Evolutionary conservation across 2,888 invertebrate species (phyloP).

Genomic region (Amiota minor): DNA sequence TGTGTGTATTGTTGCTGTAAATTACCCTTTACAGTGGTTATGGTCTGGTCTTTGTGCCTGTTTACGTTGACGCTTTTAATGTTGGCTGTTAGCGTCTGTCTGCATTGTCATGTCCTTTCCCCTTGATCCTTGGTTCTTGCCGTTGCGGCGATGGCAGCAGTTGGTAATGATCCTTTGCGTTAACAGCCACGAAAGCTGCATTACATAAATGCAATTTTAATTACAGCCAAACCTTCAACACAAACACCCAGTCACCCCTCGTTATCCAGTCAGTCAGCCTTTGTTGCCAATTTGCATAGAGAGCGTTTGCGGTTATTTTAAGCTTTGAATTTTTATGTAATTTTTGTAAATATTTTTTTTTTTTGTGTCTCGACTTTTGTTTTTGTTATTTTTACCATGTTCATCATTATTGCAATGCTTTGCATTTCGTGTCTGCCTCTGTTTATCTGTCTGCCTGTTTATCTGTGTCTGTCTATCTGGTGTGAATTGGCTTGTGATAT

Average conservation of each 20-base stretch:
- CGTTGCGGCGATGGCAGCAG: background rate
- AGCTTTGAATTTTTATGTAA: background rate
- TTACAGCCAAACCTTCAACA: background rate
- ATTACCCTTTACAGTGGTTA: background rate
- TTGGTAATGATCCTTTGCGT: background rate
- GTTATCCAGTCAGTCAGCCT: too few relatives aligned
- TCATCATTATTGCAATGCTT: too few relatives aligned
- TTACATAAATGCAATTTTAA: slow-evolving; percentile 26
- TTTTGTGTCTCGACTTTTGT: too few relatives aligned
- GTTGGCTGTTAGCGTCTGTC: too few relatives aligned
- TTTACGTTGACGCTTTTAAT: background rate
- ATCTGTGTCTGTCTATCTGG: too few relatives aligned
- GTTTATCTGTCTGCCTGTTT: too few relatives aligned
- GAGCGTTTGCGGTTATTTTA: background rate
- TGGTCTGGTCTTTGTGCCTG: slow-evolving; percentile 4
- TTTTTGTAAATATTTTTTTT: too few relatives aligned
- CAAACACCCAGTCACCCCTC: too few relatives aligned
- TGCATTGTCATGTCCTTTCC: background rate
- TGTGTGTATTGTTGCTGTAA: background rate
- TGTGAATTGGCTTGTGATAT: too few relatives aligned
- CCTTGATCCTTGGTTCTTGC: background rate
- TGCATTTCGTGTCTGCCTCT: too few relatives aligned
- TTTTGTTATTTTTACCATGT: too few relatives aligned
- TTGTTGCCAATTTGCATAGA: slow-evolving; percentile 21
- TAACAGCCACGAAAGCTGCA: background rate